Percentiles rank a stretch among this genome's conserved stretches.
phyloP scores from a whole-genome alignment of 2,888 invertebrate genomes.

The Conistra vaccinii region DNA sequence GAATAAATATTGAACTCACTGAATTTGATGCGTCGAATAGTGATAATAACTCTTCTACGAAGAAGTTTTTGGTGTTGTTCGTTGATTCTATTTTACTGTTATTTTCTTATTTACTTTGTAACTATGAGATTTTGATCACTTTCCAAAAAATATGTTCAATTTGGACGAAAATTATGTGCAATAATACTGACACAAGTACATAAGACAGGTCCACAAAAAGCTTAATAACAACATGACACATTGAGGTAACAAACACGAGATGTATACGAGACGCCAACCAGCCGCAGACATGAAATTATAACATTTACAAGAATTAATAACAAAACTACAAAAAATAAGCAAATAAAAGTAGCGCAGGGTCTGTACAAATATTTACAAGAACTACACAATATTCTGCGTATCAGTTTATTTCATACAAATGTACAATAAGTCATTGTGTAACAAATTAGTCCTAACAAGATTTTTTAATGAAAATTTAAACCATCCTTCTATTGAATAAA shows the following conservation, averaged over 20 bases:
- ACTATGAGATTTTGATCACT: neutral
- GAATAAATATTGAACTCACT: neutral
- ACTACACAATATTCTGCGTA: constrained; percentile 46
- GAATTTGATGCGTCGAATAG: neutral
- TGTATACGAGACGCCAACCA: constrained; percentile 35
- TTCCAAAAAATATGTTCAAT: neutral
- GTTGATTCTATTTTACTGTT: neutral
- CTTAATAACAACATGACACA: constrained; percentile 1
- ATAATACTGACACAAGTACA: constrained; percentile 14
- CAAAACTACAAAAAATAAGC: constrained; percentile 50
- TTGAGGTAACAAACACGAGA: neutral
- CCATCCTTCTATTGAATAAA: constrained; percentile 6
- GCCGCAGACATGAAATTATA: constrained; percentile 16
- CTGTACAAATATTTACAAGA: constrained; percentile 51
- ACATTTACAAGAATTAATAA: constrained; percentile 47
- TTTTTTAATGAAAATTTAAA: neutral
- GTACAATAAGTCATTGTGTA: constrained; percentile 26
- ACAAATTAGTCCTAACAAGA: constrained; percentile 13
- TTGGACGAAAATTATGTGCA: neutral
- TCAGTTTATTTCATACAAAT: constrained; percentile 54
- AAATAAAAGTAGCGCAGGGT: constrained; percentile 58
- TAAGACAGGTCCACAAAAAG: neutral
- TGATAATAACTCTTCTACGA: neutral
- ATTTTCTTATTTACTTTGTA: neutral
- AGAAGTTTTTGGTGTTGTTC: rapidly evolving